Conservation (phyloP, 2,113 vertebrate species). For the Phalacrocorax pelagicus region DNA sequence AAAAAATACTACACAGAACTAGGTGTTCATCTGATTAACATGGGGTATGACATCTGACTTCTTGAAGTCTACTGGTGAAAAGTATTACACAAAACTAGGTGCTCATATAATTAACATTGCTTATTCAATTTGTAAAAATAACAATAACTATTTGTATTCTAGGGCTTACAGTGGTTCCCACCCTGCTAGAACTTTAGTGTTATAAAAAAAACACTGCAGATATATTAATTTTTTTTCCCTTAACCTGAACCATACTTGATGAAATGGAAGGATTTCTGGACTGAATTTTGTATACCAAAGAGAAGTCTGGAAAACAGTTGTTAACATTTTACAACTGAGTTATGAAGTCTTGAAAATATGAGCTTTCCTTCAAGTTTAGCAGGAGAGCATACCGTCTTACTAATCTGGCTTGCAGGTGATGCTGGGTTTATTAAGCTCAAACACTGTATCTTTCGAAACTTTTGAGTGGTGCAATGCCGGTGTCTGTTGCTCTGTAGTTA, state of each 20-base stretch:
- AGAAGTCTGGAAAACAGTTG: constrained; percentile 5
- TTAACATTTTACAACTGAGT: constrained; percentile 1
- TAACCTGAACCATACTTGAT: neutral
- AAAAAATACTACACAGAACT: neutral
- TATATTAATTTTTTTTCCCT: neutral
- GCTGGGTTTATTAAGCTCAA: neutral
- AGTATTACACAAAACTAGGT: neutral
- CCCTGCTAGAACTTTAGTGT: neutral
- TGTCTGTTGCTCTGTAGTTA: neutral
- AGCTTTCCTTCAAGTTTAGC: neutral
- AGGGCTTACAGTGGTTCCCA: neutral
- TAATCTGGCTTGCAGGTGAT: constrained; percentile 2
- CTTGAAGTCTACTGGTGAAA: neutral
- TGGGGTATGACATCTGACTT: neutral
- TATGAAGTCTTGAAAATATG: neutral
- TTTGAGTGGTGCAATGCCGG: neutral
- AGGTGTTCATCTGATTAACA: neutral
- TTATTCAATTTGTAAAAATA: neutral
- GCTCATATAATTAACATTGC: neutral
- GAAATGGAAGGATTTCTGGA: neutral
- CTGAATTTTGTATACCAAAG: neutral
- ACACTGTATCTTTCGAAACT: neutral
- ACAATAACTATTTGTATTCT: neutral
- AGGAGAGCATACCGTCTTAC: neutral
- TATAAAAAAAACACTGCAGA: neutral